These are phyloP conservation scores for Asteroscopus sphinx DNA, from an alignment of 2,888 invertebrate genomes.

Conservation along the genomic window DNA sequence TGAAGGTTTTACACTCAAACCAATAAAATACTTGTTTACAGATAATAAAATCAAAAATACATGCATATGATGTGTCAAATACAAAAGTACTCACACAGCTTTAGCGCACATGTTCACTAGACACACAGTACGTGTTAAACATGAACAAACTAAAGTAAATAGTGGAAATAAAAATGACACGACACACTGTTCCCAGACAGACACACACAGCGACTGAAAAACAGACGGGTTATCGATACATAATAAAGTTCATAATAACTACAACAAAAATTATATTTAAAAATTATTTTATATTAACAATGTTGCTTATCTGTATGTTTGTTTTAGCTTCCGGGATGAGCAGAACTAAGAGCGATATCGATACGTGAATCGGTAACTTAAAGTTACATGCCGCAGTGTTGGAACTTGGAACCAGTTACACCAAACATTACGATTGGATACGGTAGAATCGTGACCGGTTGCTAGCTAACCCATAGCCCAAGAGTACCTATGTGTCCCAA, in stretches of 20 bases:
- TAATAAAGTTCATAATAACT: slow-evolving; percentile 29
- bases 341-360: slow-evolving; percentile 43
- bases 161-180: slow-evolving; percentile 59
- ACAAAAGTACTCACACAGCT: slow-evolving; percentile 66
- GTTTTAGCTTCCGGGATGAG: slow-evolving; percentile 46
- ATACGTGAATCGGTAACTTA: slow-evolving; percentile 32
- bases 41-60: slow-evolving; percentile 6
- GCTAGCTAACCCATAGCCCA: slow-evolving; percentile 7
- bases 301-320: slow-evolving; percentile 48
- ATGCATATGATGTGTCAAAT: slow-evolving; percentile 1
- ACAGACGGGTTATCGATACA: slow-evolving; percentile 64
- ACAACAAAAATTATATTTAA: slow-evolving; percentile 46
- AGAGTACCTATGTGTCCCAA: slow-evolving; percentile 1
- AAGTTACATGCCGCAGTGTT: slow-evolving; percentile 16
- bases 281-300: slow-evolving; percentile 39
- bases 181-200: slow-evolving; percentile 65
- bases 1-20: too few relatives aligned
- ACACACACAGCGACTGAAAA: slow-evolving; percentile 69
- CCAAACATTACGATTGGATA: slow-evolving; percentile 30
- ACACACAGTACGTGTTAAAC: slow-evolving; percentile 45
- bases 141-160: slow-evolving; percentile 54
- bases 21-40: too few relatives aligned
- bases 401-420: slow-evolving; percentile 46
- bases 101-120: slow-evolving; percentile 68
- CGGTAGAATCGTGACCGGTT: slow-evolving; percentile 35